Base-by-base conservation (phyloP, 2,797 vertebrate species). In the Ispidina lecontei region DNA sequence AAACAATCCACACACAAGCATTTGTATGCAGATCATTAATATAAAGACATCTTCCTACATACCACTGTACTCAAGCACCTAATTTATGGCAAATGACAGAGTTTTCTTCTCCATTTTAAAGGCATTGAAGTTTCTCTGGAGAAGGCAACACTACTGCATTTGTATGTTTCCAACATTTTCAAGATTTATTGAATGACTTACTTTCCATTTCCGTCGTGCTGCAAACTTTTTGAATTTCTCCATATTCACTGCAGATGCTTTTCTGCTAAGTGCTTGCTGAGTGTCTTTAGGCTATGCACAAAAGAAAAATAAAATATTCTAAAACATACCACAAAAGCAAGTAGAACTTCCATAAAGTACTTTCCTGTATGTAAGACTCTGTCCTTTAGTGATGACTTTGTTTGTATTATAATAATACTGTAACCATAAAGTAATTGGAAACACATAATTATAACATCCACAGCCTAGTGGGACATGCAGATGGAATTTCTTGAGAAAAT, bases 171-270 rank as follows among this genome's bases (percentile, higher is more conserved):
- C 23, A 60, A 7, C 8, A 46, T 55, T 71, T n/a, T 71, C 13
- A 67, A 74, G 9, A 60, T 20, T 18, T 74, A 49, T 7, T 90
- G 62, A 78, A 89, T 12, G 10, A 92, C 98, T 97, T 97, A 99
- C 99, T 98, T 99, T 99, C 99, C 99, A 99, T 95, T 99, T 99
- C 82, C 98, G 98, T 76, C 99, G 98, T 84, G 99, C 99, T 80
- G 99, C 99, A 77, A 99, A 99, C 97, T 99, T 99, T 93, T 99
- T 99, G 93, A 99, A 99, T 96, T 99, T 99, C 74, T 99, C 99
- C 99, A 99, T 99, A 97, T 99, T 99, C 87, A 99, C 99, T 8
- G 99, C 99, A 0, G 99, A 99, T 82, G 99, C 99, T 97, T 99
- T 99, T 90, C 99, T 98, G 91, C 99, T 99, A 87, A 99, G 98